phyloP scores from a whole-genome alignment of 2,797 vertebrate species.

The Pangasius mekongensis region DNA sequence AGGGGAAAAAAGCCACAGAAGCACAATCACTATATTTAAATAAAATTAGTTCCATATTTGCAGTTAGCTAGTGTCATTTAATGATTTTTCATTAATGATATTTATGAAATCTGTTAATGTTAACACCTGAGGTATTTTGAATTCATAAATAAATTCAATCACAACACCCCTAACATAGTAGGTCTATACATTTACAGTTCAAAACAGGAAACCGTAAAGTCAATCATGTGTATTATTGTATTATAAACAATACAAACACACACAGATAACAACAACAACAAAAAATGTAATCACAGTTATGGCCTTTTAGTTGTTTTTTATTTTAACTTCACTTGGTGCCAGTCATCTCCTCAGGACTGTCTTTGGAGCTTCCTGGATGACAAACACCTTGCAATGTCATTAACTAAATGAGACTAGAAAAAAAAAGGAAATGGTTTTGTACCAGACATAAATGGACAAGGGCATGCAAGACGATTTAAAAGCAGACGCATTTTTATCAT shows the following conservation, averaged over 20 bases:
- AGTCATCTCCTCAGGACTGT: neutral
- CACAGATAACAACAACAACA: neutral
- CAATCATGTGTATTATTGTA: neutral
- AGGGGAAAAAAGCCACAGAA: neutral
- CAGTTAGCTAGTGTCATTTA: too few relatives aligned
- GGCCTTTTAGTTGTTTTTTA: neutral
- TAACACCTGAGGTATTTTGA: neutral
- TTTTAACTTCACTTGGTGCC: neutral
- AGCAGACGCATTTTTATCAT: neutral
- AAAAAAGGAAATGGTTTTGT: constrained; percentile 1
- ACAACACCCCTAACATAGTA: neutral
- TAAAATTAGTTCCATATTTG: too few relatives aligned
- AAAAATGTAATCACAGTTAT: neutral
- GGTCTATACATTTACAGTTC: neutral
- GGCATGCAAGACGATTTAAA: neutral
- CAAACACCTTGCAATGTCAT: neutral
- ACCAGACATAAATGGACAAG: constrained; percentile 16
- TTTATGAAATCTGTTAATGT: neutral
- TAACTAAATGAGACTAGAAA: neutral
- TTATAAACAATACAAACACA: neutral
- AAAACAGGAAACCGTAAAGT: neutral
- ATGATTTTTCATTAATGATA: too few relatives aligned
- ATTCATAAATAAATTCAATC: neutral
- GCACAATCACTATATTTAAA: too few relatives aligned
- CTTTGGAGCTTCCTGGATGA: neutral